Evolutionary conservation across 2,888 invertebrate species (phyloP), one percentile per base, ranked within the genome.

Genomic region (Oasisia sp.): DNA sequence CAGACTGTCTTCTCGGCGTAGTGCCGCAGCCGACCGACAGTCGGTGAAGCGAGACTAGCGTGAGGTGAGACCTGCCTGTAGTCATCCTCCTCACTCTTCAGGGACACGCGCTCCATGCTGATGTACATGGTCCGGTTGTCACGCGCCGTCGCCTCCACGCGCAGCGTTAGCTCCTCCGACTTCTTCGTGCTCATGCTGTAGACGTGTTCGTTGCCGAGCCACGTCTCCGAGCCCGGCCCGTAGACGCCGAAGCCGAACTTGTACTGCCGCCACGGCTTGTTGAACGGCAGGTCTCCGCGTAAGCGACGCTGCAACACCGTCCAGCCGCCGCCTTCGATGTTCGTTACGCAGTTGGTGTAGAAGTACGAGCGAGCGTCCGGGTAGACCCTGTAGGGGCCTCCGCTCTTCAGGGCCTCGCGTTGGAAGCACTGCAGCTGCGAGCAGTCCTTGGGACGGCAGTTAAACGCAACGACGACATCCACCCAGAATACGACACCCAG

Each of bases 101-200:
- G 0, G 1, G 74, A 19, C 3, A 74, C 19, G 19, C 27, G 14
- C 0, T n/a, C 27, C 74, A 74, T 74, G 19, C 14, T 3, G 3
- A 74, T 2, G 19, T 1, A 27, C 74, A 74, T 74, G 27, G 74
- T 74, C 27, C n/a, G 14, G 74, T 74, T 74, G 74, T 74, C 74
- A 7, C n/a, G 7, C 7, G 74, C 19, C 74, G 74, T n/a, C 74
- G 27, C 74, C 14, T 74, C 74, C 27, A 74, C n/a, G 74, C 74
- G 74, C 74, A 74, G 74, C 7, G 27, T 27, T 7, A 74, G 27
- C 27, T 74, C 74, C n/a, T 74, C n/a, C 7, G 7, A 0, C n/a
- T 74, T 74, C 74, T 74, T 74, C 74, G 74, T 74, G 74, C 74
- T 74, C 74, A 74, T 74, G 74, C 74, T 19, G n/a, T 74, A 74